Percentiles rank a stretch among this genome's conserved stretches.
phyloP scores from a whole-genome alignment of 2,888 invertebrate genomes.

The Byasa hedistus region DNA sequence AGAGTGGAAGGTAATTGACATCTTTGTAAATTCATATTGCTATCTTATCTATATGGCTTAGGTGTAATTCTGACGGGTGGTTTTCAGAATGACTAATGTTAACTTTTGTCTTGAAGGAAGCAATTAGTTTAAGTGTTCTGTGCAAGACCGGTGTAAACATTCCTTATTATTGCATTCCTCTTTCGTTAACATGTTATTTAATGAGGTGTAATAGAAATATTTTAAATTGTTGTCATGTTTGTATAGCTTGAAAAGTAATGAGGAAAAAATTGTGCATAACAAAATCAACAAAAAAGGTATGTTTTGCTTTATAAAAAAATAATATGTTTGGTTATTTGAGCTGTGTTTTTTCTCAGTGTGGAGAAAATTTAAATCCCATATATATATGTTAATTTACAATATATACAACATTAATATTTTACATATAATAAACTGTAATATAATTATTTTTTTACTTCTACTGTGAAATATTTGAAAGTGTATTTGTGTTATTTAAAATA shows the following conservation, averaged over 20 bases:
- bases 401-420: too few relatives aligned
- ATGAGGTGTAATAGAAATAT: not conserved
- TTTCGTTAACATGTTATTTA: not conserved
- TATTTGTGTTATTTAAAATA: too few relatives aligned
- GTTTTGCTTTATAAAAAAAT: not conserved
- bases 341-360: not conserved
- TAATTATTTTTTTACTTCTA: too few relatives aligned
- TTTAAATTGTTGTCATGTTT: slow-evolving; percentile 16
- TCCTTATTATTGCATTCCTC: not conserved
- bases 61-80: slow-evolving; percentile 30
- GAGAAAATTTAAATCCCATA: too few relatives aligned
- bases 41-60: slow-evolving; percentile 39
- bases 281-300: slow-evolving; percentile 45
- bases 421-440: too few relatives aligned
- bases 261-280: slow-evolving; percentile 51
- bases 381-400: not conserved
- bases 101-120: slow-evolving; percentile 30
- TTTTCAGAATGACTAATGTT: slow-evolving; percentile 29
- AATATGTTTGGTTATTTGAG: not conserved
- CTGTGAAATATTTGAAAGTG: too few relatives aligned
- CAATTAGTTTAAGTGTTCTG: not conserved
- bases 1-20: slow-evolving; percentile 36
- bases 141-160: not conserved
- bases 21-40: slow-evolving; percentile 31
- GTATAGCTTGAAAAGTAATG: slow-evolving; percentile 35